These are phyloP conservation scores for Sus cebifrons DNA, from an alignment of 2,797 vertebrate genomes.

Conservation along the genomic window DNA sequence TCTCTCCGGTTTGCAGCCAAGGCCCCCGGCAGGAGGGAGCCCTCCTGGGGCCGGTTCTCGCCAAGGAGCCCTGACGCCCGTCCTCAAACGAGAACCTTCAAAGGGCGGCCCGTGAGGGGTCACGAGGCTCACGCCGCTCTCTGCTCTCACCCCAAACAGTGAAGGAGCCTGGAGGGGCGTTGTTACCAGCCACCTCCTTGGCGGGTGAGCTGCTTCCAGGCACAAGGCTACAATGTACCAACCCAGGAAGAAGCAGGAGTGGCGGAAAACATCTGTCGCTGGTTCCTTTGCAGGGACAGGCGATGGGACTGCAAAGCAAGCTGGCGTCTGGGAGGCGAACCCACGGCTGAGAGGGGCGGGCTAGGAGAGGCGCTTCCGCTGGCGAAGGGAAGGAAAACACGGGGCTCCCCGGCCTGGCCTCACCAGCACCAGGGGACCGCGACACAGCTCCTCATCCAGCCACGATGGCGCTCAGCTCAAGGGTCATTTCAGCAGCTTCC, in stretches of 20 bases:
- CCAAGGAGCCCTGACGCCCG: fast-evolving
- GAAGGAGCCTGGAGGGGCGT: fast-evolving
- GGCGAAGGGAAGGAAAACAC: not conserved
- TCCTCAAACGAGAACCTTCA: fast-evolving
- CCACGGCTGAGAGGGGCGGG: fast-evolving
- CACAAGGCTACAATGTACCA: too few species aligned
- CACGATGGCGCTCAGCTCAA: fast-evolving
- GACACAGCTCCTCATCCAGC: fast-evolving
- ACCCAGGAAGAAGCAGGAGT: fast-evolving
- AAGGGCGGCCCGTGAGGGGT: fast-evolving
- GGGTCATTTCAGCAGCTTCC: not conserved
- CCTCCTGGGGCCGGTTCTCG: fast-evolving
- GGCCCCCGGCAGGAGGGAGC: not conserved
- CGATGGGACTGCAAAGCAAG: fast-evolving
- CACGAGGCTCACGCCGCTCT: fast-evolving
- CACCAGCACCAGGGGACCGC: not conserved
- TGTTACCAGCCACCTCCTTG: not conserved
- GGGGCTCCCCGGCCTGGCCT: not conserved
- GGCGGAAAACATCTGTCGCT: fast-evolving
- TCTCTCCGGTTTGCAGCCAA: fast-evolving
- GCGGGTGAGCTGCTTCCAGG: not conserved
- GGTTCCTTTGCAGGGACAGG: too few species aligned
- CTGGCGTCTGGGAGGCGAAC: fast-evolving
- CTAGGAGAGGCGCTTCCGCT: fast-evolving
- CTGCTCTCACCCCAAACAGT: fast-evolving